Conservation (phyloP, 1,140 invertebrate genomes). For the Drosophila orosa region DNA sequence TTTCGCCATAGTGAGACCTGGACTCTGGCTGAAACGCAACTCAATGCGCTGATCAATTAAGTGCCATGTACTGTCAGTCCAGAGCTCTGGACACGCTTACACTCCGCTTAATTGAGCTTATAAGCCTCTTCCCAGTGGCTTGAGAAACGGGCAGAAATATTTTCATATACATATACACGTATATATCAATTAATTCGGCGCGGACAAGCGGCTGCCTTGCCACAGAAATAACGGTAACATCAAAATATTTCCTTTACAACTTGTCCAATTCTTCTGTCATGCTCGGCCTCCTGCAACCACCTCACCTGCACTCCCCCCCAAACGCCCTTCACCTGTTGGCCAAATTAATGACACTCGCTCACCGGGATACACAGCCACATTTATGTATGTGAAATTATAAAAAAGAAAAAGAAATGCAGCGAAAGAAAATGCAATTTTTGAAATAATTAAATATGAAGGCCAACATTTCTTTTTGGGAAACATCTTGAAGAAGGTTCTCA, state of each 20-base stretch:
- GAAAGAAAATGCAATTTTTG: constrained; percentile 71
- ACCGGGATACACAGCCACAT: constrained; percentile 12
- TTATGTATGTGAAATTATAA: constrained; percentile 35
- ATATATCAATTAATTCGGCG: constrained; percentile 66
- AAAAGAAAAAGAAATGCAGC: constrained; percentile 30
- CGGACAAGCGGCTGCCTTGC: constrained; percentile 48
- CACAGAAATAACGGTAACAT: constrained; percentile 75
- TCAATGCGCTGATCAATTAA: constrained; percentile 65
- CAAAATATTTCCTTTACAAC: constrained; percentile 74
- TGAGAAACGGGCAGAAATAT: constrained; percentile 44
- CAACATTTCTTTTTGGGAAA: constrained; percentile 48
- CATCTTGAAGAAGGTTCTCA: constrained; percentile 39
- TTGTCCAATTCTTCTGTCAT: constrained; percentile 69
- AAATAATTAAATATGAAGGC: constrained; percentile 77
- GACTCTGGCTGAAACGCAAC: constrained; percentile 42
- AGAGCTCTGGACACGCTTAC: constrained; percentile 45
- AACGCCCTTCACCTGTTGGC: constrained; percentile 37
- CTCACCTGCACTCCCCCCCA: not conserved
- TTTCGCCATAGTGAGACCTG: constrained; percentile 4
- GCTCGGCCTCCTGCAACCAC: constrained; percentile 44
- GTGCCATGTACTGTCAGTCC: constrained; percentile 61
- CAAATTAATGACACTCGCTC: constrained; percentile 76
- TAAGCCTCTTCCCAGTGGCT: constrained; percentile 51
- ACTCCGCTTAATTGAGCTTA: constrained; percentile 78
- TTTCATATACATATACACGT: constrained; percentile 44